Evolutionary conservation across 2,888 invertebrate genomes (phyloP), one percentile per base, ranked within the genome.

Genomic region (Carterocephalus palaemon): DNA sequence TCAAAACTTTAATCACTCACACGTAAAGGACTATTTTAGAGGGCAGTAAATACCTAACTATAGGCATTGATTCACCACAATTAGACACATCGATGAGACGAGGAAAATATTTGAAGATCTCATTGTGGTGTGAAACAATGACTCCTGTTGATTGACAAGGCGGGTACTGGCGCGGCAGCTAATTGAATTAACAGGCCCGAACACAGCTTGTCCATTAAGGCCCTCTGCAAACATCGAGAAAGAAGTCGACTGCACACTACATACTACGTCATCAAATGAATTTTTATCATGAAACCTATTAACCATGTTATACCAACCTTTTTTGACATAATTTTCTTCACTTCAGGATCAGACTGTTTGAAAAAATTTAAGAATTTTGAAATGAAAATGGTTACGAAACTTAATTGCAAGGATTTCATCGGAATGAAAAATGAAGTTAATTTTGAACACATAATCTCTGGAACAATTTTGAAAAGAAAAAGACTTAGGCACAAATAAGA

Each of bases 201-300:
- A 80, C 82, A 83, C 66, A 77, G 67, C 73, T 73, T 75, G 61
- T 77, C 78, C 82, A 85, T 84, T 84, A 83, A 62, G 46, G 51
- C 63, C 64, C 59, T 67, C 58, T 56, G 68, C 68, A 74, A 75
- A 77, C 67, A 73, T 52, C 55, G 60, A 60, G 59, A 62, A 59
- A 60, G 57, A 56, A 54, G 48, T 52, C 43, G 24, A 47, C 49
- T 54, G 39, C 42, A 49, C 17, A 31, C 24, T 37, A 29, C 46
- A 28, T 38, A 20, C 36, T 16, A 33, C 45, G 42, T 22, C 15
- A 38, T 31, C n/a, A n/a, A n/a, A n/a, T n/a, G n/a, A n/a, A n/a
- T n/a, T n/a, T n/a, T n/a, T n/a, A n/a, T n/a, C n/a, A n/a, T n/a
- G n/a, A n/a, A n/a, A n/a, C n/a, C n/a, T n/a, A n/a, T n/a, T n/a